A percentile compares a stretch with the other conserved stretches of the same genome.
Conservation (phyloP, 2,797 vertebrate genomes). For the Chromis chromis region DNA sequence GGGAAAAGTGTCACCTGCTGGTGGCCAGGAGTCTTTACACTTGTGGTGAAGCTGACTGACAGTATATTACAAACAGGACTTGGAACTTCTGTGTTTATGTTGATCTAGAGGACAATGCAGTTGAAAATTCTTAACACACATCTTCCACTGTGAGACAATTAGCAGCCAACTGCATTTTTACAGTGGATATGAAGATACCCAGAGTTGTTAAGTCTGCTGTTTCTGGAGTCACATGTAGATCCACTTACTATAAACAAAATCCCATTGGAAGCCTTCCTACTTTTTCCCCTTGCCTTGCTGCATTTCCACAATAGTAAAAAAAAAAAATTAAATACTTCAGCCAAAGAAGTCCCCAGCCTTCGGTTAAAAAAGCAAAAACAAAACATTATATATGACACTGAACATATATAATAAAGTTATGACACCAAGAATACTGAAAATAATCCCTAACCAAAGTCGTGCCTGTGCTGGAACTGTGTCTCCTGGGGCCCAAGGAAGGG, state of each 20-base stretch:
- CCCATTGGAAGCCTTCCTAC: conserved; percentile 1
- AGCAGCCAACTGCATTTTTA: not conserved
- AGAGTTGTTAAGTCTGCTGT: not conserved
- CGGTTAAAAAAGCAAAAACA: conserved; percentile 16
- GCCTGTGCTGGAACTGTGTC: conserved; percentile 62
- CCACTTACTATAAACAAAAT: conserved; percentile 12
- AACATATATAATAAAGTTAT: conserved; percentile 50
- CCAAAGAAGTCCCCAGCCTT: conserved; percentile 10
- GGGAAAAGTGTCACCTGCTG: conserved; percentile 87
- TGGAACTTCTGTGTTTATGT: not conserved
- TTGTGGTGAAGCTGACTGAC: conserved; percentile 29
- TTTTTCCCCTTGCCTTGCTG: conserved; percentile 1
- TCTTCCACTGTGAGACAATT: not conserved
- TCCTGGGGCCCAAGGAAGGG: conserved; percentile 75
- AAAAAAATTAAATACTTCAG: conserved; percentile 24
- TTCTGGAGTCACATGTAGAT: not conserved
- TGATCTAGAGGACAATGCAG: not conserved
- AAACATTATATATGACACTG: conserved; percentile 22
- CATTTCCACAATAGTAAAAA: conserved; percentile 9
- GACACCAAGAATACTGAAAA: conserved; percentile 66
- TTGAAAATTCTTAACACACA: not conserved
- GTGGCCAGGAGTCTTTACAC: conserved; percentile 72
- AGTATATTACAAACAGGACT: not conserved
- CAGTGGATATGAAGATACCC: conserved; percentile 3
- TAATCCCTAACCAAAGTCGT: conserved; percentile 51